phyloP scores from a whole-genome alignment of 2,113 vertebrate species.

The Pterophyllum scalare region DNA sequence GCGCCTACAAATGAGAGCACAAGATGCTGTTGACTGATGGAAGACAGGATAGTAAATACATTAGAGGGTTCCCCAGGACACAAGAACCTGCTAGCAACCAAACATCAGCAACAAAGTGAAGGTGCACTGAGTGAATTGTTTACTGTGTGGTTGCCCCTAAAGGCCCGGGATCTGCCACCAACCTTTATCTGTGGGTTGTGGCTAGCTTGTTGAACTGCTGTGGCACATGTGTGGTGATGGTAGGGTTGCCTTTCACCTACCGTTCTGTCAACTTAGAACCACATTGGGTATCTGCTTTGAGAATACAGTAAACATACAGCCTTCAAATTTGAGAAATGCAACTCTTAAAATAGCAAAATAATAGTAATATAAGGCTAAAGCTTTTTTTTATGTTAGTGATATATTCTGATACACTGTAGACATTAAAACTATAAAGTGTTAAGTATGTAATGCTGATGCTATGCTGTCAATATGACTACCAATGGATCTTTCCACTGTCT shows the following conservation, averaged over 20 bases:
- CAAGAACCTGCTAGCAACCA: not conserved
- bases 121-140: not conserved
- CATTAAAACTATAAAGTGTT: too few relatives aligned
- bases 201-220: not conserved
- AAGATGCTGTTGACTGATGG: not conserved
- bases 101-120: not conserved
- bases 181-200: not conserved
- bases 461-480: too few relatives aligned
- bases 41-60: not conserved
- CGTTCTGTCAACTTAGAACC: not conserved
- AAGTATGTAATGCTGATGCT: too few relatives aligned
- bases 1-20: not conserved
- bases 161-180: not conserved
- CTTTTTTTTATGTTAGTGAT: too few relatives aligned
- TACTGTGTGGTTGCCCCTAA: not conserved
- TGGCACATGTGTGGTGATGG: not conserved
- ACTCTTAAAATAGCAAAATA: too few relatives aligned
- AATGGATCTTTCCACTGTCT: not conserved
- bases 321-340: not conserved
- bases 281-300: not conserved
- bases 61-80: not conserved
- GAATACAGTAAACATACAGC: not conserved
- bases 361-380: too few relatives aligned
- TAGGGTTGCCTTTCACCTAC: not conserved
- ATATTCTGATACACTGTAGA: too few relatives aligned